phyloP scores from a whole-genome alignment of 2,888 invertebrate genomes.

The Zonitis immaculata region DNA sequence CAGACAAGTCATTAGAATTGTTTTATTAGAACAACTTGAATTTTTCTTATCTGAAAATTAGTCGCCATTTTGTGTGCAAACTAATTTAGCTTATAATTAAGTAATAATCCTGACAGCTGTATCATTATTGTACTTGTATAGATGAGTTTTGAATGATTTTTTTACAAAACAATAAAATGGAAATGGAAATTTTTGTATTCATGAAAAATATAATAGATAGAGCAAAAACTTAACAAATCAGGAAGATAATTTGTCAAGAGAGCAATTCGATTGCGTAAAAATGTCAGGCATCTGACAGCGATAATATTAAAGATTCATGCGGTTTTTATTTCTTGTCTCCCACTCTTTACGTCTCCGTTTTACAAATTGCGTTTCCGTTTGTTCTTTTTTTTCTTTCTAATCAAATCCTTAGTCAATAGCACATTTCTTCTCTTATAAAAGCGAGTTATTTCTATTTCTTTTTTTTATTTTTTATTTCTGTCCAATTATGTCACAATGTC shows the following conservation, averaged over 20 bases:
- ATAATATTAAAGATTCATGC: slow-evolving; percentile 25
- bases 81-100: background rate
- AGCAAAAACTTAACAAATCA: slow-evolving; percentile 19
- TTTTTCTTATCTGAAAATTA: too few species aligned
- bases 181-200: background rate
- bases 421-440: slow-evolving; percentile 10
- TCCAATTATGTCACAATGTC: slow-evolving; percentile 33
- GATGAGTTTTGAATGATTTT: too few species aligned
- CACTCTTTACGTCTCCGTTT: slow-evolving; percentile 8
- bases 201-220: slow-evolving; percentile 9
- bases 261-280: slow-evolving; percentile 28
- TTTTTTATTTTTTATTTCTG: slow-evolving; percentile 10
- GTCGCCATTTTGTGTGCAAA: background rate
- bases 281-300: slow-evolving; percentile 27
- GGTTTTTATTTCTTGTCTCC: slow-evolving; percentile 23
- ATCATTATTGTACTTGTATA: too few species aligned
- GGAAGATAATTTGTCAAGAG: slow-evolving; percentile 26
- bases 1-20: background rate
- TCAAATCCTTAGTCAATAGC: slow-evolving; percentile 20
- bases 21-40: background rate
- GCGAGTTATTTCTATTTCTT: slow-evolving; percentile 10
- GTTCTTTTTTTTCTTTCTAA: slow-evolving; percentile 17
- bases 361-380: slow-evolving; percentile 5
- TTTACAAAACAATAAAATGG: too few species aligned
- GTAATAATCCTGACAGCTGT: too few species aligned